Percentiles rank a stretch among this genome's conserved stretches.
Evolutionary conservation across 2,113 vertebrate genomes (phyloP).

Genomic region (Marcusenius ussheri): DNA sequence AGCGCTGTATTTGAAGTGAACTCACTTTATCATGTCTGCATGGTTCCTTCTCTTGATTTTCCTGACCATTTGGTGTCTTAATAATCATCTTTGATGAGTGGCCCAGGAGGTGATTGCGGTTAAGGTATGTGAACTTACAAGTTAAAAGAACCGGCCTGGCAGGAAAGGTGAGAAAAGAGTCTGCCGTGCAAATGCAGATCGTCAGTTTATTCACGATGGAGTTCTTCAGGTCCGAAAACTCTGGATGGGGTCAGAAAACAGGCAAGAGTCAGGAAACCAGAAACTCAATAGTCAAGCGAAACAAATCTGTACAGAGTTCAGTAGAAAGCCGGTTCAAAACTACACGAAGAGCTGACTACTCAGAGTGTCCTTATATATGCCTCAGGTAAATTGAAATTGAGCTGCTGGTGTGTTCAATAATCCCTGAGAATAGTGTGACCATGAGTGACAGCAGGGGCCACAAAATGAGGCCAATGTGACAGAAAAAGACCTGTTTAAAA

Average conservation of each 20-base stretch:
- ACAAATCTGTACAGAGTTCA: not conserved
- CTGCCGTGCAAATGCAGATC: not conserved
- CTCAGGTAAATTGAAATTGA: not conserved
- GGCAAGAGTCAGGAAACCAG: not conserved
- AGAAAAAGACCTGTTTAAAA: not conserved
- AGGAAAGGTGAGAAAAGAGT: not conserved
- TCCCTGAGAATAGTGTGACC: not conserved
- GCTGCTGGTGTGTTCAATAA: not conserved
- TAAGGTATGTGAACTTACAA: not conserved
- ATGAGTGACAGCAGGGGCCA: not conserved
- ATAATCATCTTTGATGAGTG: not conserved
- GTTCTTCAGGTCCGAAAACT: not conserved
- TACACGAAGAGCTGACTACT: not conserved
- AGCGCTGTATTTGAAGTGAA: not conserved
- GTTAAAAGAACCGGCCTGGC: not conserved
- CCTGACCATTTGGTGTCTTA: not conserved
- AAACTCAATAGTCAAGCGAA: not conserved
- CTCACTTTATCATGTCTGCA: not conserved
- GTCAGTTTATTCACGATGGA: not conserved
- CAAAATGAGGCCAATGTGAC: not conserved
- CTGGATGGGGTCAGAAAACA: not conserved
- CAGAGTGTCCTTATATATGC: not conserved
- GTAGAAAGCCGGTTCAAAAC: not conserved
- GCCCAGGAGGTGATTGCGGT: not conserved
- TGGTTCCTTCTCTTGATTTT: not conserved